Evolutionary conservation across 2,888 invertebrate species (phyloP).

Genomic region (Acrobasis consociella): DNA sequence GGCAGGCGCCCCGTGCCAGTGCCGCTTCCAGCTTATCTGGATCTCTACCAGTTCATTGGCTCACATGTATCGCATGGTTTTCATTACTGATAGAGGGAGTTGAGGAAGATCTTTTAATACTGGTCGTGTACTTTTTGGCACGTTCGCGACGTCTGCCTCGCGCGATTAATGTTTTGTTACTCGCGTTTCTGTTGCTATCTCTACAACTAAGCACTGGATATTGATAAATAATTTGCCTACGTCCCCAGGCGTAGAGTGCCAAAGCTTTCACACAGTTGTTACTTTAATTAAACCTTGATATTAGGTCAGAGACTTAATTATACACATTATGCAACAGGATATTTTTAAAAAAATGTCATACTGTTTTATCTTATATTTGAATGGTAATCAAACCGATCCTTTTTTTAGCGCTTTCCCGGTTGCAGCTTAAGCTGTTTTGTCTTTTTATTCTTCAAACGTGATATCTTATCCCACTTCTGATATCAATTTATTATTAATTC

Average conservation of each 20-base stretch:
- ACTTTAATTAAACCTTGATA: conserved; percentile 37
- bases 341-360: not conserved
- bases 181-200: conserved; percentile 53
- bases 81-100: conserved; percentile 40
- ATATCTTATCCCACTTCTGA: no score
- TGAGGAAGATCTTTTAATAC: conserved; percentile 46
- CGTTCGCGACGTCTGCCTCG: conserved; percentile 45
- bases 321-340: not conserved
- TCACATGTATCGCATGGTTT: conserved; percentile 39
- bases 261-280: conserved; percentile 50
- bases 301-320: conserved; percentile 29
- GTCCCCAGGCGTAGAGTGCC: conserved; percentile 39
- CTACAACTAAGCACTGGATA: conserved; percentile 41
- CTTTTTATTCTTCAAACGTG: no score
- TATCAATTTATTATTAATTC: no score
- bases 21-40: conserved; percentile 45
- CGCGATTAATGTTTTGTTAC: conserved; percentile 68
- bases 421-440: no score
- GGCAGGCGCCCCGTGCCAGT: conserved; percentile 59
- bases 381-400: no score
- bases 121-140: conserved; percentile 52
- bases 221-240: conserved; percentile 52
- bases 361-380: not conserved
- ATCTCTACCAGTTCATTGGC: conserved; percentile 56
- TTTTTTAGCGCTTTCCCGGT: no score